Base-by-base conservation (phyloP, 2,888 invertebrate species). In the Ypsolopha scabrella region DNA sequence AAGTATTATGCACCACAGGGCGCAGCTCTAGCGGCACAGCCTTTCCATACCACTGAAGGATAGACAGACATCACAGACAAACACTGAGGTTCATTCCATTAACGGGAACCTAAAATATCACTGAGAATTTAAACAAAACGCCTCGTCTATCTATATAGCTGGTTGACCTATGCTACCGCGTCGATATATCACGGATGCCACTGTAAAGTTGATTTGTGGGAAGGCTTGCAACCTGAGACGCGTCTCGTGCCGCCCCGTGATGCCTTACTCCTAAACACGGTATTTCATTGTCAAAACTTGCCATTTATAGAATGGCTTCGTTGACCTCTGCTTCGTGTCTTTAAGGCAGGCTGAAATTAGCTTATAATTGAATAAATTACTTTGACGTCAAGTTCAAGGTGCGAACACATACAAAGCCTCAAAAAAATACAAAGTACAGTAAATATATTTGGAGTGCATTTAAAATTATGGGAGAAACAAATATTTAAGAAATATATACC, bases 211-310 rank as follows among this genome's bases (percentile, higher is more conserved):
- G 73, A 72, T 75, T 70, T 73, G 71, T 74, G 65, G 59, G 57
- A 61, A 24, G 24, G 24, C 24, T 63, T 62, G 62, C 60, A 61
- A 68, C 64, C 66, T 64, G 64, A 59, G 64, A 61, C 60, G 57
- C 60, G 61, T 58, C 39, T 39, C 39, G 11, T 6, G n/a, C 38
- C 24, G n/a, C 38, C n/a, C 38, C 57, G 57, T 62, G 60, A 57
- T 58, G 61, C 57, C 61, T 61, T 62, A 59, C 65, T 63, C 64
- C 65, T 64, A 60, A 58, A 63, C 65, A 65, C 67, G 70, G 67
- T 80, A 74, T 79, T 74, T 81, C 74, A 79, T 77, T 80, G 80
- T 80, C 79, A 77, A 76, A 80, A 75, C 68, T 72, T 60, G 66
- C 67, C 68, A 72, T 75, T 71, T 76, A 77, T 75, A 72, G 70